Percentiles rank a stretch among this genome's conserved stretches.
These are phyloP conservation scores for Rapana venosa DNA, from an alignment of 2,888 invertebrate genomes.

Conservation along the genomic window DNA sequence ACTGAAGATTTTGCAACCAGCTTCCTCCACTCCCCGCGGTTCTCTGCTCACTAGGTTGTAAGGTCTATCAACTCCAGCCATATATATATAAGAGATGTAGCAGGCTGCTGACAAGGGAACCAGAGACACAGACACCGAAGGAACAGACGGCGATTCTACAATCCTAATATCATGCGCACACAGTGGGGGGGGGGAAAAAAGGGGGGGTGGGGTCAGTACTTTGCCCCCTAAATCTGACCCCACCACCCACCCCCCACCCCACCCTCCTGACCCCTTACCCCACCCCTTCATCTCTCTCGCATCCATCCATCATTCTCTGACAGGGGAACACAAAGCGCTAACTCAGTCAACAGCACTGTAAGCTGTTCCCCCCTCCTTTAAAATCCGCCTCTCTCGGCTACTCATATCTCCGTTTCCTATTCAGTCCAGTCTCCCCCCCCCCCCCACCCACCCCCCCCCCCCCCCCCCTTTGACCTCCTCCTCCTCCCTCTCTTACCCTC, in stretches of 20 bases:
- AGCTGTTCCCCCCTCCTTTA: background rate
- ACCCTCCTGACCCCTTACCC: background rate
- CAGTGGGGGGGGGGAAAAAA: background rate
- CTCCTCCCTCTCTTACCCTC: too few relatives aligned
- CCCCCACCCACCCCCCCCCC: background rate
- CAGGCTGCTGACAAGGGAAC: too few relatives aligned
- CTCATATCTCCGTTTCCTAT: background rate
- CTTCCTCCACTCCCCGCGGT: too few relatives aligned
- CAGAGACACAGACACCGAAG: too few relatives aligned
- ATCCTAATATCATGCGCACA: too few relatives aligned
- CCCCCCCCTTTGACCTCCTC: background rate
- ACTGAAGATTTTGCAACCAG: too few relatives aligned
- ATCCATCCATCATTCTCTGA: background rate
- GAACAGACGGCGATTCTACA: too few relatives aligned
- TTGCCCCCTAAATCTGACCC: background rate
- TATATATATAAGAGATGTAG: too few relatives aligned
- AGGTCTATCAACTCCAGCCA: too few relatives aligned
- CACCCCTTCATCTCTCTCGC: background rate
- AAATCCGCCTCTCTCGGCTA: background rate
- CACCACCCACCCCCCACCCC: background rate
- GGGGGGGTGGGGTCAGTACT: background rate
- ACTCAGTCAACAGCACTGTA: too few relatives aligned
- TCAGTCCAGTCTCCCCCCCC: background rate
- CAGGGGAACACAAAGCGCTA: background rate
- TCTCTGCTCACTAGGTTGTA: too few relatives aligned